phyloP scores from a whole-genome alignment of 1,140 invertebrate genomes.

The Drosophila rhopaloa region DNA sequence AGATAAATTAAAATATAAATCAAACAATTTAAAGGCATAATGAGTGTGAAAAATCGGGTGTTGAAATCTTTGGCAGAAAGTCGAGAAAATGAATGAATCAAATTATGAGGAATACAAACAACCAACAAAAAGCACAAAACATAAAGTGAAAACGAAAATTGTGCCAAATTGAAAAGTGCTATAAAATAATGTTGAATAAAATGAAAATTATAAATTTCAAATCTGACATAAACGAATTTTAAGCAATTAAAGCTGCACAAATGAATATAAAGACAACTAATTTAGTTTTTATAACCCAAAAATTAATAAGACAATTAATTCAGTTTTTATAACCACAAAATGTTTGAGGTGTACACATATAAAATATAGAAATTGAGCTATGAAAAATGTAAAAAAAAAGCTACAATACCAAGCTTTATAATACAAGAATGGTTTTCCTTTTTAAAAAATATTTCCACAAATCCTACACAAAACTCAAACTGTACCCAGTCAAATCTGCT shows the following conservation, averaged over 20 bases:
- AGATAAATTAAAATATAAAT: slow-evolving; percentile 14
- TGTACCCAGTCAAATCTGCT: background rate
- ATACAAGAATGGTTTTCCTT: too few species aligned
- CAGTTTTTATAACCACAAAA: too few species aligned
- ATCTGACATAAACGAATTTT: background rate
- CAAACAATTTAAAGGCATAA: slow-evolving; percentile 2
- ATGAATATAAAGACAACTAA: too few species aligned
- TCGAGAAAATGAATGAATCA: slow-evolving; percentile 21
- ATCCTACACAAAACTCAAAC: background rate
- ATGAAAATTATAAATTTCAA: slow-evolving; percentile 1
- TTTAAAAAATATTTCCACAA: too few species aligned
- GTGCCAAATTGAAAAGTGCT: slow-evolving; percentile 7
- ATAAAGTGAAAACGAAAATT: slow-evolving; percentile 5
- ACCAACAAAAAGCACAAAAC: background rate
- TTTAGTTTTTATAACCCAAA: too few species aligned
- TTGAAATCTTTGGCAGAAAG: slow-evolving; percentile 11
- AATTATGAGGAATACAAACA: slow-evolving; percentile 14
- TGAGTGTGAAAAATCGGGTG: slow-evolving; percentile 27
- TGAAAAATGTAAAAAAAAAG: background rate
- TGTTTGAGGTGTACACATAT: too few species aligned
- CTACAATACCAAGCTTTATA: too few species aligned
- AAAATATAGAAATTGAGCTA: background rate
- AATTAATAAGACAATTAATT: too few species aligned
- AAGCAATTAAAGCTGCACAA: background rate
- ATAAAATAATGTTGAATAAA: slow-evolving; percentile 1